Evolutionary conservation across 2,797 vertebrate species (phyloP).

Genomic region (Eutrigla gurnardus): DNA sequence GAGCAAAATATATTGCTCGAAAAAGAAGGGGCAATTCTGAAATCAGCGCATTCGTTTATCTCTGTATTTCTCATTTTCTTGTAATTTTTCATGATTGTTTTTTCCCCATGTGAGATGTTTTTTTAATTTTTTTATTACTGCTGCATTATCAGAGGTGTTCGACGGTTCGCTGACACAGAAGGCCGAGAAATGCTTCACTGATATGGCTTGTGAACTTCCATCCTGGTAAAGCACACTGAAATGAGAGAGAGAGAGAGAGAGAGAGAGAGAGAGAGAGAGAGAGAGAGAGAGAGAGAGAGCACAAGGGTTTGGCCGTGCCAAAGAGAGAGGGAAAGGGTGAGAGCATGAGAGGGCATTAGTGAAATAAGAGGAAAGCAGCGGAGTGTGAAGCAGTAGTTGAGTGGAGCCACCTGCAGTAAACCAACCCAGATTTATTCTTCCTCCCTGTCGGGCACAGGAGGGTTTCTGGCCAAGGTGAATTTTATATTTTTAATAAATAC

Average conservation of each 20-base stretch:
- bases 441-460: constrained; percentile 34
- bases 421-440: constrained; percentile 59
- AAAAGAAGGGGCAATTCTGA: constrained; percentile 15
- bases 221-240: constrained; percentile 5
- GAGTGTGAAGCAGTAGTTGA: constrained; percentile 72
- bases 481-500: constrained; percentile 26
- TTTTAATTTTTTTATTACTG: background rate
- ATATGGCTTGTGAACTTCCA: constrained; percentile 10
- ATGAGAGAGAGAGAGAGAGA: constrained; percentile 9
- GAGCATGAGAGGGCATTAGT: constrained; percentile 59
- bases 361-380: constrained; percentile 60
- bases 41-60: constrained; percentile 17
- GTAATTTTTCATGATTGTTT: background rate
- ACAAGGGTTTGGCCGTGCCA: constrained; percentile 23
- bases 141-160: background rate
- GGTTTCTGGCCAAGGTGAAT: constrained; percentile 13
- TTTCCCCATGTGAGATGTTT: background rate
- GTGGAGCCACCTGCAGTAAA: constrained; percentile 74
- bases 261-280: background rate
- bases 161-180: background rate
- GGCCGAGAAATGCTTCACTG: constrained; percentile 1
- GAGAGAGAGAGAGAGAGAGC: constrained; percentile 18
- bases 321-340: constrained; percentile 7
- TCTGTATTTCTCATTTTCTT: background rate
- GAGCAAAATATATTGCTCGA: constrained; percentile 12